Evolutionary conservation across 1,140 invertebrate species (phyloP), one percentile per base, ranked within the genome.

Genomic region (Diploscapter pachys): DNA sequence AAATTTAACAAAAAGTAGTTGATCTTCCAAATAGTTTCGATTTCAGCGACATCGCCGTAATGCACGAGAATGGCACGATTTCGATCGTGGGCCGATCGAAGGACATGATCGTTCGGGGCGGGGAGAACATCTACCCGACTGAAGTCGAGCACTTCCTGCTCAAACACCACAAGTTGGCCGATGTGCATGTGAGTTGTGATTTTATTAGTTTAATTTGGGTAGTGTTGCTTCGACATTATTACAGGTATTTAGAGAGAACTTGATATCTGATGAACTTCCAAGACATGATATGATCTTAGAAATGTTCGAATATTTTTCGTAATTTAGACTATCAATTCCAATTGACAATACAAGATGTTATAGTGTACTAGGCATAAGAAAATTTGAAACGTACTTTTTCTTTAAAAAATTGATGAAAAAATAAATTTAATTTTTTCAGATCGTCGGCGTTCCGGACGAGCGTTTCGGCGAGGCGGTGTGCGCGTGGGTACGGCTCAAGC

Each of bases 91-190:
- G 94, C 3, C 88, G 94, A 66, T 86, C 92, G 3, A 96, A 95
- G 85, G 94, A 74, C 64, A 74, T 74, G 89, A 91, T 96, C 56
- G 95, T 95, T 54, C 88, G 93, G 73, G 93, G 94, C 64, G 94
- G 94, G 52, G 94, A 96, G 86, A 96, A 96, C 86, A 91, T 96
- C 53, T 92, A 90, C 83, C 93, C 93, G 0, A 90, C 89, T 59
- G 93, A 96, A 88, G 90, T 96, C 72, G 94, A 96, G 87, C 89
- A 92, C 76, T 90, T 92, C 78, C 81, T 94, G 0, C 90, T 91
- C 81, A 89, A 88, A 9, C 92, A 95, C 88, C 92, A 92, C 0
- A 86, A 89, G 59, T 88, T 95, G 50, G 81, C 89, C 11, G 92
- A 95, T 85, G 90, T 89, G 31, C 91, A 93, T 82, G 92, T 92